phyloP scores from a whole-genome alignment of 1,140 invertebrate species.

The Eumaeus atala region DNA sequence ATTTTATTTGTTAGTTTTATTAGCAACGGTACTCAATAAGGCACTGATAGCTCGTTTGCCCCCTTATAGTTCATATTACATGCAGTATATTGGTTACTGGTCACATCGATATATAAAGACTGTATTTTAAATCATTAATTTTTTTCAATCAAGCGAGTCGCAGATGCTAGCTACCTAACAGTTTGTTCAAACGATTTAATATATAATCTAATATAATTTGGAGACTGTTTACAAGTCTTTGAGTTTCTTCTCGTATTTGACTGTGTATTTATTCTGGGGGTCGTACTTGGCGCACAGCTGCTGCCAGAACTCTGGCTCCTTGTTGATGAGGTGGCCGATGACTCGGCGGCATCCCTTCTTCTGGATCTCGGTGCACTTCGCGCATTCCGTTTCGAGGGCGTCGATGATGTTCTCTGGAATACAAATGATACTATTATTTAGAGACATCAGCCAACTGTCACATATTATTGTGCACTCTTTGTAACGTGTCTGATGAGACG shows the following conservation, averaged over 20 bases:
- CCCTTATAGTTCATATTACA: not conserved
- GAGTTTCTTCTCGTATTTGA: slow-evolving; percentile 64
- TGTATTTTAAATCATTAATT: not conserved
- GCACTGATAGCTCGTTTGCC: no score
- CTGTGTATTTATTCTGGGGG: slow-evolving; percentile 72
- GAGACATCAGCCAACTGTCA: no score
- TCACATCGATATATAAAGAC: not conserved
- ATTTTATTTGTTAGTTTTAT: no score
- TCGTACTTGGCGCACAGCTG: slow-evolving; percentile 76
- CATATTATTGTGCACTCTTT: no score
- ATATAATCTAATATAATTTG: no score
- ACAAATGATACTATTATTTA: no score
- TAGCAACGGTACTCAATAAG: no score
- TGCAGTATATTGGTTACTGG: not conserved
- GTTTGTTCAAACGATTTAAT: not conserved
- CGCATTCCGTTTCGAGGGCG: slow-evolving; percentile 76
- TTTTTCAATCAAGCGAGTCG: not conserved
- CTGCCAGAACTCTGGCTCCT: slow-evolving; percentile 75
- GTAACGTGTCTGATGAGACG: no score
- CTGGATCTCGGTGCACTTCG: slow-evolving; percentile 76
- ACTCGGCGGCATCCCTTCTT: slow-evolving; percentile 71
- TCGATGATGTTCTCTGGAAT: slow-evolving; percentile 66
- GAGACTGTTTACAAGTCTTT: not conserved
- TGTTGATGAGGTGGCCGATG: slow-evolving; percentile 67
- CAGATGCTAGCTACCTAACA: not conserved